Evolutionary conservation across 1,140 invertebrate species (phyloP).

Genomic region (Magallana angulata): DNA sequence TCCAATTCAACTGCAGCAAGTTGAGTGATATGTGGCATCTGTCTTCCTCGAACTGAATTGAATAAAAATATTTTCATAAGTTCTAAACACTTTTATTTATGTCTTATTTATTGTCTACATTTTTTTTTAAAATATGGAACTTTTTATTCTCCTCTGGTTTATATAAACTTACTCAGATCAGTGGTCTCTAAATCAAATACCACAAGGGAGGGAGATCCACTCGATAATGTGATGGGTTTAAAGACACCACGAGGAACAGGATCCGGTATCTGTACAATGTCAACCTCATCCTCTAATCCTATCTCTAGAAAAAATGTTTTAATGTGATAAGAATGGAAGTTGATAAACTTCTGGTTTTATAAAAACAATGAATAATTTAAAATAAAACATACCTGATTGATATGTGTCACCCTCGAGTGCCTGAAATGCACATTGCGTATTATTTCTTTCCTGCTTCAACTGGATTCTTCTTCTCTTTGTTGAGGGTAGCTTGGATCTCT

Average conservation of each 20-base stretch:
- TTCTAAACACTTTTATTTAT: not conserved
- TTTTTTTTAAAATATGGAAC: not conserved
- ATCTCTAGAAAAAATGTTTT: not conserved
- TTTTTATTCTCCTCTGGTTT: not conserved
- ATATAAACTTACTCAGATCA: constrained; percentile 32
- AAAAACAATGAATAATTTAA: not conserved
- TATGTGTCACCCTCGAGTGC: constrained; percentile 48
- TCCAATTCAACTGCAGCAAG: constrained; percentile 41
- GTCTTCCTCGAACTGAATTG: constrained; percentile 44
- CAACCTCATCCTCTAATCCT: constrained; percentile 20
- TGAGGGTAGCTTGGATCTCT: constrained; percentile 31
- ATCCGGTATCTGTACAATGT: constrained; percentile 37
- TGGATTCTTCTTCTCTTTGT: constrained; percentile 40
- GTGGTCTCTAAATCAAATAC: constrained; percentile 44
- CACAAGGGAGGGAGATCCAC: constrained; percentile 23
- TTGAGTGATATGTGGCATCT: constrained; percentile 51
- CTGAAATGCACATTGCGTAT: constrained; percentile 46
- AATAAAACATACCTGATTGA: constrained; percentile 48
- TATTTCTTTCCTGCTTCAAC: constrained; percentile 50
- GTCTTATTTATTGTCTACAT: not conserved
- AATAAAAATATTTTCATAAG: not conserved
- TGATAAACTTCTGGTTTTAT: not conserved
- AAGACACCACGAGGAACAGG: constrained; percentile 33
- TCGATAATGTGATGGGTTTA: not conserved
- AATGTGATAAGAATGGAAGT: not conserved